Percentiles rank a stretch among this genome's conserved stretches.
Evolutionary conservation across 2,113 vertebrate species (phyloP).

Genomic region (Chaetops frenatus): DNA sequence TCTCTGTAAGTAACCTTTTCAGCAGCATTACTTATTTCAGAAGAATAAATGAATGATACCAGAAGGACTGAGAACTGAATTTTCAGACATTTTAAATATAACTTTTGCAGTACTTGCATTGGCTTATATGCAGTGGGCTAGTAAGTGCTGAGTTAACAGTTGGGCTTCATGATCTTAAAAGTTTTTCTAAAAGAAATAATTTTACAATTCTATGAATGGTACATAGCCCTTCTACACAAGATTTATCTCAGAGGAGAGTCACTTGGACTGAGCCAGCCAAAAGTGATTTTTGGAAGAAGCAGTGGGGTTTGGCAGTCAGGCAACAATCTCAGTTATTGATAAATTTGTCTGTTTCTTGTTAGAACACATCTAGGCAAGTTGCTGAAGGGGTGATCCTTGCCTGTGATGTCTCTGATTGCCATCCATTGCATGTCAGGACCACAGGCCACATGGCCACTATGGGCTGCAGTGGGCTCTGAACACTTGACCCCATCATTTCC

Average conservation of each 20-base stretch:
- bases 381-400: neutral
- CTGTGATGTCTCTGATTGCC: neutral
- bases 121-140: neutral
- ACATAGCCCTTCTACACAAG: neutral
- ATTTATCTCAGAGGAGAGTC: neutral
- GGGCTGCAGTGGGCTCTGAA: neutral
- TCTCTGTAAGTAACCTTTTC: neutral
- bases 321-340: neutral
- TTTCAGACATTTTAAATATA: neutral
- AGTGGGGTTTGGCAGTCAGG: neutral
- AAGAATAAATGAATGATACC: neutral
- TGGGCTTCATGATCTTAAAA: neutral
- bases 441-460: accelerated
- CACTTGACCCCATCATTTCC: neutral
- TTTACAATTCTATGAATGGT: neutral
- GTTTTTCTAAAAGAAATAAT: neutral
- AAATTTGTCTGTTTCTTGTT: neutral
- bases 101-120: neutral
- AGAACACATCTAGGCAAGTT: neutral
- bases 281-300: neutral
- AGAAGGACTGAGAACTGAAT: neutral
- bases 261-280: neutral
- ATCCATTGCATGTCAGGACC: accelerated
- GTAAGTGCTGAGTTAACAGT: neutral
- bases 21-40: neutral